Base-by-base conservation (phyloP, 2,888 invertebrate genomes). In the Mythimna impura region DNA sequence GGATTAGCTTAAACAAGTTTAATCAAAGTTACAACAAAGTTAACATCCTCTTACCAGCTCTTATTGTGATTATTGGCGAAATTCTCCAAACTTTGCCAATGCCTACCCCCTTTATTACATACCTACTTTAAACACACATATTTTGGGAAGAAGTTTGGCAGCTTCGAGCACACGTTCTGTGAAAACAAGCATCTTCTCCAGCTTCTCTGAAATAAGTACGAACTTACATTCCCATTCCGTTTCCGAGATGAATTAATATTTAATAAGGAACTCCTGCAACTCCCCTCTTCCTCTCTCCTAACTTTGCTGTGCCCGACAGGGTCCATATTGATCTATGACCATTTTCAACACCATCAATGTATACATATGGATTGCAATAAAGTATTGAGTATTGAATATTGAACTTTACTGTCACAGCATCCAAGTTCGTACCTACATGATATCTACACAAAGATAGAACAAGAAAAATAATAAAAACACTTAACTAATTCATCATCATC, bases 11-110 rank as follows among this genome's bases (percentile, higher is more conserved):
- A 25, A 25, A 66, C 47, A 73, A 80, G 66, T 86, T 25, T 84
- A 73, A 84, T 80, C 63, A 67, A 73, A 78, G 81, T 61, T 61
- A 55, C 47, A 78, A 65, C 55, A 66, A 78, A 76, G 67, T 85
- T 62, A 73, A 63, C 30, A 52, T 20, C 17, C 10, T 36, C 20
- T 52, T 63, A 65, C 55, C 36, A 36, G 36, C 30, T 73, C 34
- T 55, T 73, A 64, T 65, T 70, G 50, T 20, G 34, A 71, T 76
- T 85, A 75, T 75, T 76, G 81, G 76, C 22, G 30, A 60, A 69
- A 60, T 60, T 67, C 20, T 30, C 20, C n/a, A 64, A 71, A 78
- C 71, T 78, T 71, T 25, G 14, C 40, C 14, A 47, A 77, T 60
- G 8, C 30, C 14, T 60, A 5, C 30, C 22, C 22, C 40, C 22